Evolutionary conservation across 2,888 invertebrate species (phyloP).

Genomic region (Meliscaeva auricollis): DNA sequence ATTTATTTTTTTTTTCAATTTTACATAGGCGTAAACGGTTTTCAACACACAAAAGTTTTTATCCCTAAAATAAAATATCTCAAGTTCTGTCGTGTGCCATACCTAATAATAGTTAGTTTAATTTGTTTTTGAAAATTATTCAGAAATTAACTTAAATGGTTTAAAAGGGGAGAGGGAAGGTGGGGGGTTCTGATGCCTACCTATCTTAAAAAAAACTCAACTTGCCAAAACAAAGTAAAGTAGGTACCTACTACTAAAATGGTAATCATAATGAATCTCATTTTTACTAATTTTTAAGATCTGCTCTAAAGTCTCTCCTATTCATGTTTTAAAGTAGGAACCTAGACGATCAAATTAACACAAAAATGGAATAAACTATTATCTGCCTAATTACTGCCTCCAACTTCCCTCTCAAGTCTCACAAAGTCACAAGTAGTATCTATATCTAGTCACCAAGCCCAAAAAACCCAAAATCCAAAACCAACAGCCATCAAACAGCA

Average conservation of each 20-base stretch:
- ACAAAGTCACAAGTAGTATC: background rate
- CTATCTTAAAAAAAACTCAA: background rate
- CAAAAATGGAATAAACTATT: conserved; percentile 26
- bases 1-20: background rate
- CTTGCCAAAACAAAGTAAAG: too few species aligned
- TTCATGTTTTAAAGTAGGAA: background rate
- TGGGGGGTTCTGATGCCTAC: background rate
- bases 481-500: background rate
- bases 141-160: too few species aligned
- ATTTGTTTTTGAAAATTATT: too few species aligned
- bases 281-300: background rate
- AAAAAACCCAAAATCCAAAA: too few species aligned
- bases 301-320: background rate
- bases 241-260: background rate
- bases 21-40: background rate
- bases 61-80: too few species aligned
- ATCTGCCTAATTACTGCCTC: conserved; percentile 18
- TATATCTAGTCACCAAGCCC: too few species aligned
- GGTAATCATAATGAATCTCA: conserved; percentile 12
- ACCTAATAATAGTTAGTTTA: too few species aligned
- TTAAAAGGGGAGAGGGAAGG: too few species aligned
- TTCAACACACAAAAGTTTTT: too few species aligned
- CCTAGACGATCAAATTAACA: conserved; percentile 33
- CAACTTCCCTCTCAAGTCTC: conserved; percentile 33
- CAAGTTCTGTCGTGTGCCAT: too few species aligned